Base-by-base conservation (phyloP, 1,140 invertebrate genomes). In the Drosophila quadrilineata region DNA sequence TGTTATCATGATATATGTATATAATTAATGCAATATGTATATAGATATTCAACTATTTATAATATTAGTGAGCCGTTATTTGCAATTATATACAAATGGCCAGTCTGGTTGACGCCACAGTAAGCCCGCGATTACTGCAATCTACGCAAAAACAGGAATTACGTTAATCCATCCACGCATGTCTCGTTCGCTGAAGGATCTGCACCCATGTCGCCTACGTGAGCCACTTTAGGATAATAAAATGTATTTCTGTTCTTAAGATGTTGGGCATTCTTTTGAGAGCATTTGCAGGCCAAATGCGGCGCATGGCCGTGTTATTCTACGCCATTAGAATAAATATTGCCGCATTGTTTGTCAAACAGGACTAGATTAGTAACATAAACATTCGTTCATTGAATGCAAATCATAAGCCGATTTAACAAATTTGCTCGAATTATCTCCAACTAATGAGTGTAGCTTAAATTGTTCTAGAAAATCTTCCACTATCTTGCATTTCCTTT, bases 361-460 rank as follows among this genome's bases (percentile, higher is more conserved):
- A 88, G 76, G 86, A 86, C 75, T 88, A 82, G 86, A 88, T 88
- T 86, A 79, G 79, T 82, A 88, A 82, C 82, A 69, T 86, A 88
- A 88, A 88, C 80, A 88, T 69, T 75, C 41, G 31, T 63, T 66
- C 69, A 82, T 62, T 84, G 69, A 59, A 79, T 57, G 45, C 67
- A 84, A 88, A 79, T 82, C 86, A 82, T 88, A 88, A 88, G 76
- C 86, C 76, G 87, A 88, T 88, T 88, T 82, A 2, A 57, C 68
- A 84, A 84, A 88, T 88, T 88, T 88, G 58, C 46, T 52, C 66
- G 71, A 88, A 73, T 79, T 88, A 84, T 79, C 71, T 63, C 24
- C 58, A 57, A 59, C 66, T 85, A 85, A 85, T 85, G 79, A 79
- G 71, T 58, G 45, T 49, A 63, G 70, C 43, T 84, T 79, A 79